Conservation (phyloP, 1,140 invertebrate species). For the Drosophila tristis region DNA sequence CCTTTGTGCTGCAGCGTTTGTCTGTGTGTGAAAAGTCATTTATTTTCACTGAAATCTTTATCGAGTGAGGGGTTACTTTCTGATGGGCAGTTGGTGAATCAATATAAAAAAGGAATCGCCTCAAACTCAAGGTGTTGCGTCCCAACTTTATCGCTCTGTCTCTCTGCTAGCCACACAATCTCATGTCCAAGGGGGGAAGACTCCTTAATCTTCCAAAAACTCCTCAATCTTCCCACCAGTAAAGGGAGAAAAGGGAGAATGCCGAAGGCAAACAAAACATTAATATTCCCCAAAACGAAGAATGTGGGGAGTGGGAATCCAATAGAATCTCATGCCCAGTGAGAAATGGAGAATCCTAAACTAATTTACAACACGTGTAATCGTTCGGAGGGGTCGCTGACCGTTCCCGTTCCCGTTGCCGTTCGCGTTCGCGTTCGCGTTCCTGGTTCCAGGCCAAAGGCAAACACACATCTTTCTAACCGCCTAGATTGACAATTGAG, state of each 20-base stretch:
- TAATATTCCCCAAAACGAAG: conserved; percentile 56
- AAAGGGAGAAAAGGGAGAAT: too few relatives aligned
- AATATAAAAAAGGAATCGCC: background rate
- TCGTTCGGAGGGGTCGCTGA: conserved; percentile 69
- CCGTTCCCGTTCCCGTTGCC: conserved; percentile 51
- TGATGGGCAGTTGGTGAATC: conserved; percentile 4
- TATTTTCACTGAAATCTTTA: conserved; percentile 14
- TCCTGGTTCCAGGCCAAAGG: conserved; percentile 62
- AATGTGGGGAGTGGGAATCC: too few relatives aligned
- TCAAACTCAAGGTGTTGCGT: too few relatives aligned
- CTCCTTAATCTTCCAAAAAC: too few relatives aligned
- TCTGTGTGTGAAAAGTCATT: conserved; percentile 58
- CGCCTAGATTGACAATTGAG: conserved; percentile 80
- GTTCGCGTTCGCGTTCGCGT: conserved; percentile 6
- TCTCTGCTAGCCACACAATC: too few relatives aligned
- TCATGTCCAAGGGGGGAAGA: too few relatives aligned
- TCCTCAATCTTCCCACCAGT: too few relatives aligned
- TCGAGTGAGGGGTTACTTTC: background rate
- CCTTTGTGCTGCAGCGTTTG: conserved; percentile 25
- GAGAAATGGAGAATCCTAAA: conserved; percentile 56
- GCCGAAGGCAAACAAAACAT: conserved; percentile 62
- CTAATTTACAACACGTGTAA: conserved; percentile 82
- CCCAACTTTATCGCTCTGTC: too few relatives aligned
- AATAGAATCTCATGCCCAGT: background rate
- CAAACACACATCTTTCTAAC: conserved; percentile 63